Percentiles rank a stretch among this genome's conserved stretches.
Evolutionary conservation across 2,888 invertebrate genomes (phyloP).

Genomic region (Synanthedon myopaeformis): DNA sequence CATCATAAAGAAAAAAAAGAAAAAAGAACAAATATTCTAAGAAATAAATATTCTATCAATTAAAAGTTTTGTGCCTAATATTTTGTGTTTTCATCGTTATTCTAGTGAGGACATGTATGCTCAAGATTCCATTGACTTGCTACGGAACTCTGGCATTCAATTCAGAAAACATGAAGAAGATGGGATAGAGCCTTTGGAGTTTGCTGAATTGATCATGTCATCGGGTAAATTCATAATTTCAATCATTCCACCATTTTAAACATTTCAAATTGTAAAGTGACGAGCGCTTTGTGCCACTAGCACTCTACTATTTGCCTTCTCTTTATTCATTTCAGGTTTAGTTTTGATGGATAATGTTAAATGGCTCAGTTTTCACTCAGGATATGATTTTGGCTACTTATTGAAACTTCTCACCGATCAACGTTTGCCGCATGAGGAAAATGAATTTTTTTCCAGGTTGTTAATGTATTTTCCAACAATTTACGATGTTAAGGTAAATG

Average conservation of each 20-base stretch:
- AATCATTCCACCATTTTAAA: too few relatives aligned
- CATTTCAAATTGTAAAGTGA: too few relatives aligned
- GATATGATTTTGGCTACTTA: conserved; percentile 99
- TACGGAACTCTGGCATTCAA: conserved; percentile 96
- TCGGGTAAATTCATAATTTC: conserved; percentile 74
- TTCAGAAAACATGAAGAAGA: conserved; percentile 99
- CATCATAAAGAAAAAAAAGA: not conserved
- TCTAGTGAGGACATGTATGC: conserved; percentile 98
- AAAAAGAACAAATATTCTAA: not conserved
- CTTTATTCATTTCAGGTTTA: conserved; percentile 73
- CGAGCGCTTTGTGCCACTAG: too few relatives aligned
- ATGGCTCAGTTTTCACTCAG: conserved; percentile 99
- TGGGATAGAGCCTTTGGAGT: conserved; percentile 96
- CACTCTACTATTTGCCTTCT: too few relatives aligned
- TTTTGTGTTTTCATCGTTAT: conserved; percentile 9
- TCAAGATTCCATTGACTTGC: conserved; percentile 97
- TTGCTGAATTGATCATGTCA: conserved; percentile 97
- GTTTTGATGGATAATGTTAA: conserved; percentile 96
- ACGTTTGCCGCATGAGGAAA: conserved; percentile 94
- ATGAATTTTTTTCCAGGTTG: conserved; percentile 95
- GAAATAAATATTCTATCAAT: conserved; percentile 5
- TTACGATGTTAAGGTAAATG: conserved; percentile 92
- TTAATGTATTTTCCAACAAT: conserved; percentile 96
- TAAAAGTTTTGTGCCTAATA: not conserved
- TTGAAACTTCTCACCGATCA: conserved; percentile 94